These are phyloP conservation scores for Acleris emargana DNA, from an alignment of 2,888 invertebrate species.

Conservation along the genomic window DNA sequence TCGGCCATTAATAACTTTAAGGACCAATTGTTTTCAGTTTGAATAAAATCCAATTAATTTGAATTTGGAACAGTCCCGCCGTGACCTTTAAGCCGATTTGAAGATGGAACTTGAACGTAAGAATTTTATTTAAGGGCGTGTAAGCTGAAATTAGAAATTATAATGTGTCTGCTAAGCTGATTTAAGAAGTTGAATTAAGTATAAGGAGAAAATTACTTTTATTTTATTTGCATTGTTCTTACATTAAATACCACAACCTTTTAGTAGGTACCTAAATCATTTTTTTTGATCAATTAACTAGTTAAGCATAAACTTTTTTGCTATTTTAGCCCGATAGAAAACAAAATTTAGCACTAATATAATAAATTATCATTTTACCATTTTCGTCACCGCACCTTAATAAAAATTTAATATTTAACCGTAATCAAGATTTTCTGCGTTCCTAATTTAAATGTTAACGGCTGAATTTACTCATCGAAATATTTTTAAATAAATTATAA, in stretches of 20 bases:
- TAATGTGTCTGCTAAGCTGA: background rate
- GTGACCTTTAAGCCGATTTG: constrained; percentile 38
- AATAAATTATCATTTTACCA: constrained; percentile 1
- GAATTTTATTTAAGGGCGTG: constrained; percentile 7
- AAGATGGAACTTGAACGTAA: constrained; percentile 6
- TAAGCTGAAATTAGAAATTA: background rate
- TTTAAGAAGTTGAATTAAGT: background rate
- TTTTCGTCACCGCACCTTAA: constrained; percentile 13
- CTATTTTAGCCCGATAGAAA: background rate
- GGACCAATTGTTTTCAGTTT: constrained; percentile 54
- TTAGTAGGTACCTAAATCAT: too few relatives aligned
- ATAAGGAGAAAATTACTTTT: too few relatives aligned
- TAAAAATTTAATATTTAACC: constrained; percentile 33
- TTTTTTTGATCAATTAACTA: too few relatives aligned
- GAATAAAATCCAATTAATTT: constrained; percentile 57
- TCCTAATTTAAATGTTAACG: constrained; percentile 32
- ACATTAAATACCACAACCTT: too few relatives aligned
- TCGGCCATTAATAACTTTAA: constrained; percentile 62
- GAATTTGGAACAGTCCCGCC: constrained; percentile 44
- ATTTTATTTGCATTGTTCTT: too few relatives aligned
- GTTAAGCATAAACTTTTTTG: too few relatives aligned
- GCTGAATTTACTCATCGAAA: constrained; percentile 33
- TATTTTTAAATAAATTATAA: constrained; percentile 30
- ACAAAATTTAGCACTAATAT: background rate
- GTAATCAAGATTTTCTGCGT: constrained; percentile 34